These are phyloP conservation scores for Paradoxurus hermaphroditus DNA, from an alignment of 2,113 vertebrate species.

Conservation along the genomic window DNA sequence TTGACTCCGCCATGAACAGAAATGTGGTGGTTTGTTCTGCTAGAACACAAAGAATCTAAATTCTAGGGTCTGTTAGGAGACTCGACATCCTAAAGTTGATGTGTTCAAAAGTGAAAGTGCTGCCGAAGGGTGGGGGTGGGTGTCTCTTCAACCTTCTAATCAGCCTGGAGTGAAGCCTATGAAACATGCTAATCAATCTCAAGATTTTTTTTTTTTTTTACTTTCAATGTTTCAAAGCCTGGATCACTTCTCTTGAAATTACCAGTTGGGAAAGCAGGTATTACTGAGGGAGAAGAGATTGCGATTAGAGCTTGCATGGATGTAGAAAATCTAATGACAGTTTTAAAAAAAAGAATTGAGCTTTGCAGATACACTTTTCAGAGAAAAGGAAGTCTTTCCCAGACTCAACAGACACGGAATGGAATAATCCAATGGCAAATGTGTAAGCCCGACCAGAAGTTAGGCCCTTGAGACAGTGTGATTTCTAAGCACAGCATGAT, in stretches of 20 bases:
- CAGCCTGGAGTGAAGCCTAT: not conserved
- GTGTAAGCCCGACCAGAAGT: not conserved
- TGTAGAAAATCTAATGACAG: not conserved
- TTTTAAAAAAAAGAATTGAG: slow-evolving; percentile 42
- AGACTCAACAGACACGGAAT: not conserved
- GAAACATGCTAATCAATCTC: not conserved
- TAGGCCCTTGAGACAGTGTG: not conserved
- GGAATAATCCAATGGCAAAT: not conserved
- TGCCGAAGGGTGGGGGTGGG: not conserved
- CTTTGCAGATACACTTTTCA: slow-evolving; percentile 26
- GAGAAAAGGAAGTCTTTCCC: slow-evolving; percentile 40
- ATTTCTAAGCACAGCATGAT: not conserved
- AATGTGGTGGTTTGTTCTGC: slow-evolving; percentile 9
- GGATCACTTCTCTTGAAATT: slow-evolving; percentile 38
- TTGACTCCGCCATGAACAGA: slow-evolving; percentile 39
- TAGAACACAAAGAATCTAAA: slow-evolving; percentile 13
- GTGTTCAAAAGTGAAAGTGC: not conserved
- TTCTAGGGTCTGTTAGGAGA: not conserved
- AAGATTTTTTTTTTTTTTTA: not conserved
- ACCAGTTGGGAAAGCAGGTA: slow-evolving; percentile 42
- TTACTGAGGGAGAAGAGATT: slow-evolving; percentile 24
- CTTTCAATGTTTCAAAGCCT: not conserved
- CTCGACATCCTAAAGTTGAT: not conserved
- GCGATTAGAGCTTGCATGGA: not conserved
- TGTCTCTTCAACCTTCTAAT: not conserved